A percentile compares a stretch with the other conserved stretches of the same genome.
These are phyloP conservation scores for Ips typographus DNA, from an alignment of 1,140 invertebrate genomes.

Conservation along the genomic window DNA sequence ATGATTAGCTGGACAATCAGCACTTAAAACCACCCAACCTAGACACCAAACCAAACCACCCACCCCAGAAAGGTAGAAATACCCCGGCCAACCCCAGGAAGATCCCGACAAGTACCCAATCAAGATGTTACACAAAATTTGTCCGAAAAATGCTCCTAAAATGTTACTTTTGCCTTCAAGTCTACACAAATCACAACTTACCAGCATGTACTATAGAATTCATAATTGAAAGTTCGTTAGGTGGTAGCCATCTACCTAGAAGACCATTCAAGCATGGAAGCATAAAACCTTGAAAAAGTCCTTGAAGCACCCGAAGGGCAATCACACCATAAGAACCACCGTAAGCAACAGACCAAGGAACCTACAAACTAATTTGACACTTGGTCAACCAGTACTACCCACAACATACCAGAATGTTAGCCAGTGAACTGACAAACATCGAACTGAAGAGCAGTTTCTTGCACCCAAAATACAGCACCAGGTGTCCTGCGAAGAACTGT, in stretches of 20 bases:
- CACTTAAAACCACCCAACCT: constrained; percentile 65
- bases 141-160: constrained; percentile 68
- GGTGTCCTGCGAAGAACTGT: constrained; percentile 66
- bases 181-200: background rate
- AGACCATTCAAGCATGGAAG: constrained; percentile 38
- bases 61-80: constrained; percentile 76
- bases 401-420: too few relatives aligned
- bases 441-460: constrained; percentile 63
- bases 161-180: too few relatives aligned
- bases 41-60: constrained; percentile 62
- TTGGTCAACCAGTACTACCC: too few relatives aligned
- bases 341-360: constrained; percentile 1
- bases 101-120: constrained; percentile 67
- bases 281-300: constrained; percentile 41
- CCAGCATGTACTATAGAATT: constrained; percentile 39
- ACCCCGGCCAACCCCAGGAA: constrained; percentile 70
- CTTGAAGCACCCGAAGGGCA: constrained; percentile 39
- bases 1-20: constrained; percentile 65
- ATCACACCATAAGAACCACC: constrained; percentile 30
- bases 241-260: constrained; percentile 40
- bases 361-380: too few relatives aligned
- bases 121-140: constrained; percentile 69
- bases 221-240: constrained; percentile 37
- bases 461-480: constrained; percentile 65
- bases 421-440: constrained; percentile 51